Evolutionary conservation across 2,113 vertebrate species (phyloP).

Genomic region (Madoqua kirkii): DNA sequence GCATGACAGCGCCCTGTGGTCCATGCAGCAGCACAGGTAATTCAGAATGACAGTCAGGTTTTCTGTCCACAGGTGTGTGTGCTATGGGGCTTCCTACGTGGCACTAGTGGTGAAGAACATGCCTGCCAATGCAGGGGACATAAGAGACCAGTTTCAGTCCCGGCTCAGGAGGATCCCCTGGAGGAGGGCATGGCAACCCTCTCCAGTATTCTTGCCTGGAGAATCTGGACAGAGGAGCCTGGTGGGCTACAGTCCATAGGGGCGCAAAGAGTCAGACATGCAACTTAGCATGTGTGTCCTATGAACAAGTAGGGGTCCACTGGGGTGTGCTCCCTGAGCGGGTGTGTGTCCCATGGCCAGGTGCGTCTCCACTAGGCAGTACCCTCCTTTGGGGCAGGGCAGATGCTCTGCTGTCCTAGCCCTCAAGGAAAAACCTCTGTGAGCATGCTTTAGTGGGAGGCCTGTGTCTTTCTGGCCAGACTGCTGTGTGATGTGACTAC

Average conservation of each 20-base stretch:
- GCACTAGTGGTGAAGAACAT: background rate
- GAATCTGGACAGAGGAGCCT: background rate
- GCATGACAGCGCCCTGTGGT: background rate
- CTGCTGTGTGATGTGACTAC: fast-evolving
- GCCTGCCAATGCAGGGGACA: background rate
- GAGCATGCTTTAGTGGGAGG: fast-evolving
- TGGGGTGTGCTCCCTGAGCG: background rate
- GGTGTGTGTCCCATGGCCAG: background rate
- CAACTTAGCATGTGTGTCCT: background rate
- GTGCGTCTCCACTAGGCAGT: background rate
- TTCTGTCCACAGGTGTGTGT: background rate
- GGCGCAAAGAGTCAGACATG: background rate
- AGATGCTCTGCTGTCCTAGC: background rate
- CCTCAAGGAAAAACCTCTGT: background rate
- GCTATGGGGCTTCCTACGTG: background rate
- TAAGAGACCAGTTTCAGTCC: background rate
- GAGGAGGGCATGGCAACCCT: background rate
- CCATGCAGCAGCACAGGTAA: fast-evolving
- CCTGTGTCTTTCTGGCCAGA: too few relatives aligned
- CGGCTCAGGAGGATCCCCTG: background rate
- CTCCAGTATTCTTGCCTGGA: background rate
- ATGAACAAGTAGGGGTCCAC: background rate
- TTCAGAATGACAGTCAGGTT: background rate
- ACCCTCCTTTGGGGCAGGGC: background rate
- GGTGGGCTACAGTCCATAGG: background rate